Percentiles rank a stretch among this genome's conserved stretches.
These are phyloP conservation scores for Taphrorychus bicolor DNA, from an alignment of 2,888 invertebrate genomes.

Conservation along the genomic window DNA sequence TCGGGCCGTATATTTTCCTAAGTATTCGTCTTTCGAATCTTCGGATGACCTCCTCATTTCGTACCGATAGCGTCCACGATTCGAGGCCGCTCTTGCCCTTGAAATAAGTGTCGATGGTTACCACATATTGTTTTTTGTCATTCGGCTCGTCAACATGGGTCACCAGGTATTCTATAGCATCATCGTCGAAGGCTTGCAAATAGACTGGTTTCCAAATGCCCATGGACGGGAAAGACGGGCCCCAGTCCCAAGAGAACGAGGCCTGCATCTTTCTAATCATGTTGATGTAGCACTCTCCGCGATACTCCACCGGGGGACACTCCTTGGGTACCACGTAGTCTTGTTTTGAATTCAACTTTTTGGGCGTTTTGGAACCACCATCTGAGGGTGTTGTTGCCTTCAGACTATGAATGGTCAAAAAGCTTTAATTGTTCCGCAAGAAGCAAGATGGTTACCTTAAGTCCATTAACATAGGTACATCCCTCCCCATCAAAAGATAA, in stretches of 20 bases:
- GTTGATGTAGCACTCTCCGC: conserved; percentile 93
- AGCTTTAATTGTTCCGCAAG: too few relatives aligned
- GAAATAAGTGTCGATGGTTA: conserved; percentile 60
- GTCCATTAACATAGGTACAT: too few relatives aligned
- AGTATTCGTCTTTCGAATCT: too few relatives aligned
- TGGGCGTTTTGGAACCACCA: conserved; percentile 57
- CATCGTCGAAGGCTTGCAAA: conserved; percentile 70
- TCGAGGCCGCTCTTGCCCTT: conserved; percentile 42
- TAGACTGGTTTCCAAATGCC: conserved; percentile 87
- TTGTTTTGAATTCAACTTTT: conserved; percentile 44
- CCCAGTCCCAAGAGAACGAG: conserved; percentile 97
- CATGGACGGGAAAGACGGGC: conserved; percentile 90
- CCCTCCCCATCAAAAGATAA: too few relatives aligned
- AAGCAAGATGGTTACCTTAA: too few relatives aligned
- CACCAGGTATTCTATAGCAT: conserved; percentile 70
- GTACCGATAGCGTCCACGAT: too few relatives aligned
- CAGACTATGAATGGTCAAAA: conserved; percentile 13
- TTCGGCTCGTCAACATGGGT: conserved; percentile 52
- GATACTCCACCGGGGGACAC: conserved; percentile 76
- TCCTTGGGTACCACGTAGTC: conserved; percentile 70
- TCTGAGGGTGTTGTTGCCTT: conserved; percentile 53
- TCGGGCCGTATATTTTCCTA: too few relatives aligned
- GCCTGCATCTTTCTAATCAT: conserved; percentile 92
- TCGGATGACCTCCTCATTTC: too few relatives aligned
- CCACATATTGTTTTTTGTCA: conserved; percentile 55